These are phyloP conservation scores for Thamnophis sirtalis DNA, from an alignment of 2,113 vertebrate genomes.

Conservation along the genomic window DNA sequence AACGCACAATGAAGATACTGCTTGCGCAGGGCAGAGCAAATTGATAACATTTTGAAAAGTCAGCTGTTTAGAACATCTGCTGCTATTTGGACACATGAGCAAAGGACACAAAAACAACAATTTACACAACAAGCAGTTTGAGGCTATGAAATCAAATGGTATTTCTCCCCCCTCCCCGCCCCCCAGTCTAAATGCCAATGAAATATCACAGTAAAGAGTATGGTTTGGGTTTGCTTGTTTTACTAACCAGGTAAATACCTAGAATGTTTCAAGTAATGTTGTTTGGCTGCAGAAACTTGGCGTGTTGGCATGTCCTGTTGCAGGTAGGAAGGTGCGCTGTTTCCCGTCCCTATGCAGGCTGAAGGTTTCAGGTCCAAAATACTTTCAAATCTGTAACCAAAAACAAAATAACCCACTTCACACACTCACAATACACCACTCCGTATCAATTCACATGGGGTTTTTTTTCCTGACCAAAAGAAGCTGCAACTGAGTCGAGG, in stretches of 20 bases:
- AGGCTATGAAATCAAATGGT: not conserved
- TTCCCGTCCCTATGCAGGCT: slow-evolving; percentile 69
- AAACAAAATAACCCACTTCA: slow-evolving; percentile 23
- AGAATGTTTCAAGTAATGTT: slow-evolving; percentile 87
- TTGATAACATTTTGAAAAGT: not conserved
- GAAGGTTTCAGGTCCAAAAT: slow-evolving; percentile 82
- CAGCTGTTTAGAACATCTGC: no score
- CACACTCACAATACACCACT: not conserved
- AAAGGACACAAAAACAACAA: not conserved
- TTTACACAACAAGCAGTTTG: not conserved
- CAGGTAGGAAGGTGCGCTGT: slow-evolving; percentile 70
- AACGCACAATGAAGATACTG: not conserved
- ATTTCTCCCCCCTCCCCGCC: not conserved
- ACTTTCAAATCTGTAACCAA: slow-evolving; percentile 78
- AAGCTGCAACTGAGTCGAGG: not conserved
- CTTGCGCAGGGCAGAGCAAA: not conserved
- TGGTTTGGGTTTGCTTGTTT: not conserved
- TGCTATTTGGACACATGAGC: not conserved
- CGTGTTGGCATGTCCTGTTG: slow-evolving; percentile 75
- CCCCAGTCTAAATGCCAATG: not conserved
- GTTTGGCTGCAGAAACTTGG: slow-evolving; percentile 79
- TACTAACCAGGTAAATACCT: slow-evolving; percentile 89
- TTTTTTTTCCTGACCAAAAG: not conserved
- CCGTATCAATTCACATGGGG: not conserved
- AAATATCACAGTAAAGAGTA: not conserved